Base-by-base conservation (phyloP, 1,140 invertebrate species). In the Radopholus similis region DNA sequence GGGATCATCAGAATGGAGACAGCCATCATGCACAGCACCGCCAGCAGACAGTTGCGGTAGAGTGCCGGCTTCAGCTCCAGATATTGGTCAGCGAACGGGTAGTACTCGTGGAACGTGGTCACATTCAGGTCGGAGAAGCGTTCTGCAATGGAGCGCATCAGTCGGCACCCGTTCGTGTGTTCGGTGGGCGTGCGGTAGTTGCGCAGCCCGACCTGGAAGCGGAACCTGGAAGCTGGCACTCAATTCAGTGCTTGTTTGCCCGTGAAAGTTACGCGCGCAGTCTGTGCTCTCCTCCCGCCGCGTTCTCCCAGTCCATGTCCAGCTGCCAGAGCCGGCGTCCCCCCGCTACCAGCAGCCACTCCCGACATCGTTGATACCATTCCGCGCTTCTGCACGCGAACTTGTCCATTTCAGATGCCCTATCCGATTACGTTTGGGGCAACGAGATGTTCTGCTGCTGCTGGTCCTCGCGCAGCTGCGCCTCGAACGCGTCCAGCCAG, bases 1-100 rank as follows among this genome's bases (percentile, higher is more conserved):
- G 35, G 64, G 38, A 68, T 68, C 66, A 68, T 68, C 38, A 68
- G 40, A 23, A 68, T 65, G 34, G 66, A 67, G 40, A 90, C 90
- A 15, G 88, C 76, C 86, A 92, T 90, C 3, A 93, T 90, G 77
- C 90, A 90, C 6, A 89, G 68, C 55, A 91, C 84, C 0, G 91
- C 90, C 54, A 92, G 81, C 30, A 88, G 85, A 55, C 92, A 85
- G 84, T 93, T 93, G 64, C 90, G 86, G 57, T 89, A 87, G 1
- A 93, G 87, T 84, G 84, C 84, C 21, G 68, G 71, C 53, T 82
- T 78, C 30, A 85, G 71, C 51, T 84, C 83, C 77, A 84, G 55
- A 35, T 78, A 78, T 44, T 74, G 75, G 64, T 81, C 79, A 34
- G 79, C 81, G 55, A 83, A 81, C 4, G 79, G 81, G 58, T 83